Base-by-base conservation (phyloP, 2,888 invertebrate species). In the Dryobotodes eremita region DNA sequence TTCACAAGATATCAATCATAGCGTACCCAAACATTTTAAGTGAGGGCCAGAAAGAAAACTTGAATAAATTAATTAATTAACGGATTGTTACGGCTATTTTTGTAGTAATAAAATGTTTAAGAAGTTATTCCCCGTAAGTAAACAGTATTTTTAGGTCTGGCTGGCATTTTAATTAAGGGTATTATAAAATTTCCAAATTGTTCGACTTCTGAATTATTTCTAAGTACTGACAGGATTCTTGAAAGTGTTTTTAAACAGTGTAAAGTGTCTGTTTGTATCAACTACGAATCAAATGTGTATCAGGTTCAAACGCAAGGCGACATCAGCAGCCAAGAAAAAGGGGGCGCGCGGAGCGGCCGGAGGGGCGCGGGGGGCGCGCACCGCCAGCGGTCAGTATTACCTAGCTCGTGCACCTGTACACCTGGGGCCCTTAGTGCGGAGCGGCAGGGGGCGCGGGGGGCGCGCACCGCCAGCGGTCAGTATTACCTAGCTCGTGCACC, bases 251-350 rank as follows among this genome's bases (percentile, higher is more conserved):
- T 23, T 7, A 50, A 68, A 31, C 5, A 20, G 13, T 66, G 4
- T 20, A 17, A 42, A 50, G 20, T 5, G 17, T 48, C 11, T 66
- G 6, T 50, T 20, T 17, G 20, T 31, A 17, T 48, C 50, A 13
- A 61, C 4, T 8, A 61, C 0, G 1, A 48, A 64, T 64, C 1
- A 55, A 31, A 50, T 50, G 20, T 65, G 20, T 59, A 48, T 15
- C 76, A 96, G 96, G 83, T 94, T 86, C 86, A 95, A 92, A 74
- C 94, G 94, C 26, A 95, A 93, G 76, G 64, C 88, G 1, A 80
- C 94, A 0, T 94, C 96, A 0, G 91, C 95, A 0, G 94, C 94
- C 0, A 95, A 95, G 90, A 95, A 93, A 90, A 94, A 93, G 50
- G 95, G 94, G 0, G 89, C 84, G 0, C 50, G 81, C 1, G 77